Evolutionary conservation across 2,113 vertebrate species (phyloP).

Genomic region (Coregonus clupeaformis): DNA sequence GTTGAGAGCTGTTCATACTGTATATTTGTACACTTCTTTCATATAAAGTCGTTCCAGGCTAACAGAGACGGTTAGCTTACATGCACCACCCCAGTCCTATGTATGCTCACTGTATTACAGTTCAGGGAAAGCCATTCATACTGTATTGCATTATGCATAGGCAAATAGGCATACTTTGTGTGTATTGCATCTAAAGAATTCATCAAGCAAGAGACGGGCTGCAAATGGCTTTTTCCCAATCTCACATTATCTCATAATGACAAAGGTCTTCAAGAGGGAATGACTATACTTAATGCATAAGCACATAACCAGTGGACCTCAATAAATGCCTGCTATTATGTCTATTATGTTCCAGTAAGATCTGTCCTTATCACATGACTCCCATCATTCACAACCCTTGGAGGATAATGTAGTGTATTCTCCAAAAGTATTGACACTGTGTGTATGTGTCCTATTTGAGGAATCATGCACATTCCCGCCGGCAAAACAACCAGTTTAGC

Average conservation of each 20-base stretch:
- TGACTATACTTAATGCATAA: slow-evolving; percentile 29
- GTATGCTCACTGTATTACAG: too few species aligned
- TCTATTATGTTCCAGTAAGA: too few species aligned
- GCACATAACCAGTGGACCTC: slow-evolving; percentile 30
- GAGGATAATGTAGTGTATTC: neutral
- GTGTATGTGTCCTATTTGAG: too few species aligned
- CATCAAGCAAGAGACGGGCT: slow-evolving; percentile 16
- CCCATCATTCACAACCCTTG: neutral
- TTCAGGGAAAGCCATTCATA: too few species aligned
- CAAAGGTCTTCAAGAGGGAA: slow-evolving; percentile 50
- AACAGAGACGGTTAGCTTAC: too few species aligned
- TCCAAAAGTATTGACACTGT: neutral
- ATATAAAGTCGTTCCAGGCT: too few species aligned
- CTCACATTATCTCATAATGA: slow-evolving; percentile 62
- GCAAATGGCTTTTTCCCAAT: slow-evolving; percentile 51
- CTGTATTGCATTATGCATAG: too few species aligned
- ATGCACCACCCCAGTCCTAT: too few species aligned
- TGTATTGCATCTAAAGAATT: slow-evolving; percentile 4
- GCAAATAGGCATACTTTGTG: too few species aligned
- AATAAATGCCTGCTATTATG: neutral
- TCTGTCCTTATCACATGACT: neutral
- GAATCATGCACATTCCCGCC: neutral
- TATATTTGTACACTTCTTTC: too few species aligned
- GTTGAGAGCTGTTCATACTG: too few species aligned
- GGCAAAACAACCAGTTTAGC: neutral